Evolutionary conservation across 2,888 invertebrate genomes (phyloP).

Genomic region (Malachius bipustulatus): DNA sequence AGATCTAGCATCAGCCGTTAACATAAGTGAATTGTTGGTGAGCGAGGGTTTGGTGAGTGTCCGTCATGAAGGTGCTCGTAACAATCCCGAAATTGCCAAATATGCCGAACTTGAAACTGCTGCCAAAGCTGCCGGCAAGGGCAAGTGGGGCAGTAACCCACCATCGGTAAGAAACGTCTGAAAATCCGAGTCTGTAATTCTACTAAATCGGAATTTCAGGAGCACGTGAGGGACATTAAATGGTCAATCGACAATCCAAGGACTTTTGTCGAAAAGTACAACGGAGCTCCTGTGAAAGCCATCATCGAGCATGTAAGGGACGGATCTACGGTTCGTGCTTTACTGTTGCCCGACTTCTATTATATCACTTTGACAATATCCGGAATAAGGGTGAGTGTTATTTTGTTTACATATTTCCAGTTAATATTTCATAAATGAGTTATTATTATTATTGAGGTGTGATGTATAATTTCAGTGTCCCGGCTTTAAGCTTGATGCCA

Average conservation of each 20-base stretch:
- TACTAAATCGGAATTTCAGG: constrained; percentile 35
- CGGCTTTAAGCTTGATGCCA: constrained; percentile 65
- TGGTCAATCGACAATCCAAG: constrained; percentile 76
- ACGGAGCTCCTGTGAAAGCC: constrained; percentile 78
- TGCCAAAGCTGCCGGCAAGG: constrained; percentile 79
- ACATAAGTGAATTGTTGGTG: constrained; percentile 77
- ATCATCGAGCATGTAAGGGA: constrained; percentile 96
- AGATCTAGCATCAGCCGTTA: constrained; percentile 61
- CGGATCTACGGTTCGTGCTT: constrained; percentile 88
- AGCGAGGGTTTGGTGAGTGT: constrained; percentile 84
- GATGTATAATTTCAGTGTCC: constrained; percentile 47
- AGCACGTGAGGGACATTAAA: constrained; percentile 74
- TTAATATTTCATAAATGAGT: not conserved
- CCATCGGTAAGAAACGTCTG: constrained; percentile 27
- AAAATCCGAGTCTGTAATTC: no score
- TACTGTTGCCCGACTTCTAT: constrained; percentile 80
- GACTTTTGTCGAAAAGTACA: constrained; percentile 71
- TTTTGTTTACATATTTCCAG: not conserved
- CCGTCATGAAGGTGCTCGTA: constrained; percentile 50
- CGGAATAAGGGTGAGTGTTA: constrained; percentile 64
- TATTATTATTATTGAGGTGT: constrained; percentile 1
- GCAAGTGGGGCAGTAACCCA: constrained; percentile 51
- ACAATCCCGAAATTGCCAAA: constrained; percentile 52
- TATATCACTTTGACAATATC: constrained; percentile 92
- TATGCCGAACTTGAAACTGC: constrained; percentile 80